Evolutionary conservation across 1,140 invertebrate species (phyloP).

Genomic region (Druon quercuslanigerum): DNA sequence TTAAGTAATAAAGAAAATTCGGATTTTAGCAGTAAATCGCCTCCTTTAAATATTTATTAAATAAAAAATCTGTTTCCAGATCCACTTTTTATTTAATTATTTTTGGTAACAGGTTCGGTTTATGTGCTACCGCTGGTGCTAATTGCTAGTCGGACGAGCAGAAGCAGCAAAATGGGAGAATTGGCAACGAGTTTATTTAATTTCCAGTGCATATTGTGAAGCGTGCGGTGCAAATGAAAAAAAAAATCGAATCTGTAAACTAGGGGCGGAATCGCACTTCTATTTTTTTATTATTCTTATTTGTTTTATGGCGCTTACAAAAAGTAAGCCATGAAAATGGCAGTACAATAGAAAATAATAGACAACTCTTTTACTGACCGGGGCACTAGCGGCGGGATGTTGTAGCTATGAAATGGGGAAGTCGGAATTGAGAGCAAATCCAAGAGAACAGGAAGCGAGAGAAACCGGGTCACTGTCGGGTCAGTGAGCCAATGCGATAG

Average conservation of each 20-base stretch:
- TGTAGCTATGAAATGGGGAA: conserved; percentile 23
- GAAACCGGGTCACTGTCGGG: conserved; percentile 49
- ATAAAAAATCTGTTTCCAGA: neutral
- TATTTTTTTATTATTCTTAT: too few relatives aligned
- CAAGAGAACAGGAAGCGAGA: conserved; percentile 23
- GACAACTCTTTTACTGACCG: neutral
- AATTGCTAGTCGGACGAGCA: too few relatives aligned
- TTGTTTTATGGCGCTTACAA: neutral
- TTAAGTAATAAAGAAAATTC: too few relatives aligned
- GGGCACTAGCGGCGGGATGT: conserved; percentile 23
- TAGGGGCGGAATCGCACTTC: too few relatives aligned
- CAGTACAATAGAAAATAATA: conserved; percentile 5
- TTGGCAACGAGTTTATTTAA: neutral
- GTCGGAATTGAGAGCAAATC: conserved; percentile 37
- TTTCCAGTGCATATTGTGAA: neutral
- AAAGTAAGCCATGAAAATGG: neutral
- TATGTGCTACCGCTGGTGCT: neutral
- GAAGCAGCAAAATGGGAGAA: too few relatives aligned
- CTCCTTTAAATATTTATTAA: neutral
- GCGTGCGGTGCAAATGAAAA: too few relatives aligned
- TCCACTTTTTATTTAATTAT: neutral
- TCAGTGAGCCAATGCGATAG: conserved; percentile 45
- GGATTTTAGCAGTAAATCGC: too few relatives aligned
- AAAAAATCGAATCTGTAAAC: too few relatives aligned
- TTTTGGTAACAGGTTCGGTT: conserved; percentile 1